phyloP scores from a whole-genome alignment of 2,888 invertebrate genomes.

The Chrysodeixis includens region DNA sequence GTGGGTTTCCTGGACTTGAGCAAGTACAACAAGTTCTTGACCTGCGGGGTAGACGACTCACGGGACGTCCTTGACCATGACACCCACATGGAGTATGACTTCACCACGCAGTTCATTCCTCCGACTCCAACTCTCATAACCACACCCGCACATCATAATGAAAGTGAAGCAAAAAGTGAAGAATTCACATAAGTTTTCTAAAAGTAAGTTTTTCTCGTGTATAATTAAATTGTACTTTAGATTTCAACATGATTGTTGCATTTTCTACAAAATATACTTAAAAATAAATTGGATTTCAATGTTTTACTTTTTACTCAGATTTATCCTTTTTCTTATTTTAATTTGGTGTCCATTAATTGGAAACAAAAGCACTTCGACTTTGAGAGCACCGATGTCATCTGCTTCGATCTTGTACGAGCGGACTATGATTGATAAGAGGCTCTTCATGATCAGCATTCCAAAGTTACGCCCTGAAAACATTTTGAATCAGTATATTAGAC shows the following conservation, averaged over 20 bases:
- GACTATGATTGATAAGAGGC: slow-evolving; percentile 74
- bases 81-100: slow-evolving; percentile 64
- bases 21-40: slow-evolving; percentile 76
- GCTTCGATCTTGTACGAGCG: slow-evolving; percentile 76
- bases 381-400: slow-evolving; percentile 73
- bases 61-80: slow-evolving; percentile 77
- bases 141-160: slow-evolving; percentile 4
- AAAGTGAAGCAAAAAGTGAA: neutral
- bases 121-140: slow-evolving; percentile 24
- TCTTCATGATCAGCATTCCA: slow-evolving; percentile 82
- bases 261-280: neutral
- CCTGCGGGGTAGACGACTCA: slow-evolving; percentile 82
- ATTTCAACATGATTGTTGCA: neutral
- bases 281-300: slow-evolving; percentile 2
- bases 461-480: slow-evolving; percentile 77
- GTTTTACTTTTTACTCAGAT: slow-evolving; percentile 17
- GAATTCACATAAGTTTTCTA: neutral
- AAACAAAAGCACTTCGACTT: slow-evolving; percentile 80
- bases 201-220: neutral
- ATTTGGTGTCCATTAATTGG: slow-evolving; percentile 79
- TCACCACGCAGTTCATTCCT: slow-evolving; percentile 23
- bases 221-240: neutral
- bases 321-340: slow-evolving; percentile 65
- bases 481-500: too few species aligned
- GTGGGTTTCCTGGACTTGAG: slow-evolving; percentile 78